Conservation (phyloP, 2,797 vertebrate species). For the Craterocephalus amniculus region DNA sequence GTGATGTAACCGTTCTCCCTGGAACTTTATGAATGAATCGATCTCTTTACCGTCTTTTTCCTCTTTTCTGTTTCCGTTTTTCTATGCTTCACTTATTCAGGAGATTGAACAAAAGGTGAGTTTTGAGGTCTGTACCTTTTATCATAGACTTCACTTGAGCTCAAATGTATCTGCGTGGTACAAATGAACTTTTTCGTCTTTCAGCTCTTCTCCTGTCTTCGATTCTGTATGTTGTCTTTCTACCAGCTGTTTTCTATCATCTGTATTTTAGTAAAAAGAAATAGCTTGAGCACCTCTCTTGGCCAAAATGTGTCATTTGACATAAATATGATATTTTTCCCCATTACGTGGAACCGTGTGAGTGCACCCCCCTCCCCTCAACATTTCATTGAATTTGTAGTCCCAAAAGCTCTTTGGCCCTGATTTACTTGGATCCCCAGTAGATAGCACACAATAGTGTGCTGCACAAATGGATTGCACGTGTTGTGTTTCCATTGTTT, state of each 20-base stretch:
- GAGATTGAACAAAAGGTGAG: conserved; percentile 88
- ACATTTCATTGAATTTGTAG: background rate
- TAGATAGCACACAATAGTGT: too few species aligned
- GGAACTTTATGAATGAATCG: conserved; percentile 64
- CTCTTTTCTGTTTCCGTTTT: conserved; percentile 34
- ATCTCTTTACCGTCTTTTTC: conserved; percentile 33
- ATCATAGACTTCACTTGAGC: background rate
- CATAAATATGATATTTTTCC: background rate
- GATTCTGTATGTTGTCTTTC: conserved; percentile 26
- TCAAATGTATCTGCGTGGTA: conserved; percentile 22
- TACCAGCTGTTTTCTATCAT: background rate
- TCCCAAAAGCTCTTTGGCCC: background rate
- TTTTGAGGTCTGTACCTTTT: conserved; percentile 40
- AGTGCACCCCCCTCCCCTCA: background rate
- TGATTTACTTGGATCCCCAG: too few species aligned
- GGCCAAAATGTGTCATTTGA: conserved; percentile 23
- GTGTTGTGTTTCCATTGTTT: too few species aligned
- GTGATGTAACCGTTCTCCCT: conserved; percentile 50
- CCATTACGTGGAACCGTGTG: too few species aligned
- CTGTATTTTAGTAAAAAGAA: background rate
- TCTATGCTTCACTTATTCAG: conserved; percentile 80
- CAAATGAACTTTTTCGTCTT: conserved; percentile 28
- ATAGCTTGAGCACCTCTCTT: background rate
- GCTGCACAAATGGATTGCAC: too few species aligned
- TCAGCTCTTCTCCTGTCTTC: conserved; percentile 5